These are phyloP conservation scores for Bombylius major DNA, from an alignment of 2,888 invertebrate species.

Conservation along the genomic window DNA sequence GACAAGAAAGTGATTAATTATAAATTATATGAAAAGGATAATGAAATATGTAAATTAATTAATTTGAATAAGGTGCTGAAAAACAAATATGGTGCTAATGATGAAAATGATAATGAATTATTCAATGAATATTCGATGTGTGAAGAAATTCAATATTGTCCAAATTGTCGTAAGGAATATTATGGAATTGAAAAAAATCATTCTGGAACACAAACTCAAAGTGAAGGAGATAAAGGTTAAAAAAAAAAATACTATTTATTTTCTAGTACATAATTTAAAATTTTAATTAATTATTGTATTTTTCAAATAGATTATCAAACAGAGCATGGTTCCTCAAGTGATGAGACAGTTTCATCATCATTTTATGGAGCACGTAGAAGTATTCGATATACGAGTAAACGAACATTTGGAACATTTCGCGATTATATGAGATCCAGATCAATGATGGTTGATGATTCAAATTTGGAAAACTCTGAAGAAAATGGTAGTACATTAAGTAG, in stretches of 20 bases:
- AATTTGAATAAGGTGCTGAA: conserved; percentile 28
- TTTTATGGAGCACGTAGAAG: conserved; percentile 35
- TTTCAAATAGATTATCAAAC: conserved; percentile 20
- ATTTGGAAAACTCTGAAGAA: conserved; percentile 27
- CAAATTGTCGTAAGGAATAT: conserved; percentile 33
- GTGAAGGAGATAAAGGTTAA: conserved; percentile 25
- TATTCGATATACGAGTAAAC: conserved; percentile 36
- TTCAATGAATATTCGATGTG: too few relatives aligned
- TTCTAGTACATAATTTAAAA: too few relatives aligned
- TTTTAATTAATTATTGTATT: too few relatives aligned
- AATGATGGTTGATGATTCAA: conserved; percentile 30
- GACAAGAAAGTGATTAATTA: conserved; percentile 35
- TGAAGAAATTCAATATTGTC: conserved; percentile 28
- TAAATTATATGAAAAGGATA: conserved; percentile 30
- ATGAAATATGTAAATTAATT: conserved; percentile 30
- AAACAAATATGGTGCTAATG: conserved; percentile 21
- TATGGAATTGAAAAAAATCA: conserved; percentile 31
- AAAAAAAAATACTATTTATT: not conserved
- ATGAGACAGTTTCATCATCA: conserved; percentile 35
- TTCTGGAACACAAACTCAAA: conserved; percentile 27
- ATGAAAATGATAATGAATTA: conserved; percentile 4
- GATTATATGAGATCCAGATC: conserved; percentile 35
- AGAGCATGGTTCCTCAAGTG: conserved; percentile 34
- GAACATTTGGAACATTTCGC: conserved; percentile 34
- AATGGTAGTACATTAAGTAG: conserved; percentile 28